phyloP scores from a whole-genome alignment of 2,888 invertebrate species.

The Chrysolina americana region DNA sequence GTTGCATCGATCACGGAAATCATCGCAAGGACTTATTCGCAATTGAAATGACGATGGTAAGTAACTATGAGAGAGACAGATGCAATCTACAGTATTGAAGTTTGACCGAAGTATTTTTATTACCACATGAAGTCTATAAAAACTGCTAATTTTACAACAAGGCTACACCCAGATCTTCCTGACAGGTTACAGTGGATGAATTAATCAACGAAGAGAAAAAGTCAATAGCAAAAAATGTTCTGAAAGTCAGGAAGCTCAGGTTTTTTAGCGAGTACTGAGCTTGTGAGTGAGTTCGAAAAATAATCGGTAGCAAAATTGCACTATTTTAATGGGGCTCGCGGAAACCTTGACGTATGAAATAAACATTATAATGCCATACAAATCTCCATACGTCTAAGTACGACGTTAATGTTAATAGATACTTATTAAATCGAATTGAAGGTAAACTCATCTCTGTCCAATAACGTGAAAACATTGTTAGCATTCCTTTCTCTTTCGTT shows the following conservation, averaged over 20 bases:
- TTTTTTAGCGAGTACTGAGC: neutral
- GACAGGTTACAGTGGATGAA: neutral
- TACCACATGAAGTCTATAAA: neutral
- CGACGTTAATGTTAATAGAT: slow-evolving; percentile 33
- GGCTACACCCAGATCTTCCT: neutral
- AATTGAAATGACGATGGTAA: neutral
- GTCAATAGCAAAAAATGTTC: neutral
- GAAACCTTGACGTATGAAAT: slow-evolving; percentile 20
- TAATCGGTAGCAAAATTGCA: neutral
- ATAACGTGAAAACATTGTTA: slow-evolving; percentile 34
- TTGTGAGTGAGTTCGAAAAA: neutral
- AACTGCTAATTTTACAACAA: slow-evolving; percentile 3
- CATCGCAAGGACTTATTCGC: neutral
- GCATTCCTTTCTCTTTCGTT: slow-evolving; percentile 40
- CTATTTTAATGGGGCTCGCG: neutral
- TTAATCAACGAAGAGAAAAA: neutral
- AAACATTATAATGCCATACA: slow-evolving; percentile 16
- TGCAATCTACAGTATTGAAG: neutral
- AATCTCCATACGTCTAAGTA: slow-evolving; percentile 19
- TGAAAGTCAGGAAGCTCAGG: neutral
- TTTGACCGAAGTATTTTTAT: neutral
- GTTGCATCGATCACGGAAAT: slow-evolving; percentile 5
- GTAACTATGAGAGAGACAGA: neutral
- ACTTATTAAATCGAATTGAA: slow-evolving; percentile 39
- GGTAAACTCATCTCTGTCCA: slow-evolving; percentile 41